Conservation (phyloP, 2,888 invertebrate species). For the Amphipyra berbera region DNA sequence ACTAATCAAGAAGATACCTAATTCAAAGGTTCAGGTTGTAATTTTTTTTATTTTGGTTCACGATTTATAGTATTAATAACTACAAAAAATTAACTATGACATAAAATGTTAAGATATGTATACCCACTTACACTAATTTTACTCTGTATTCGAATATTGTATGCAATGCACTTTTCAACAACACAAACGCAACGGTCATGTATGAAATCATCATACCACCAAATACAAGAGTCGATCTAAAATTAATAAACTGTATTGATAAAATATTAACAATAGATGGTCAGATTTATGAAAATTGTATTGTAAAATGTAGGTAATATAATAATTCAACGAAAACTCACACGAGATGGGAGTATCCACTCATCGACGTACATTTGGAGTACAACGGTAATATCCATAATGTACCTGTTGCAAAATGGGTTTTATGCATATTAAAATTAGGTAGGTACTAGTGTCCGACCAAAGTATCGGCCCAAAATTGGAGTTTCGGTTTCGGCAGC, state of each 20-base stretch:
- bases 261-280: background rate
- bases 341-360: conserved; percentile 77
- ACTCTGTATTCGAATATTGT: conserved; percentile 84
- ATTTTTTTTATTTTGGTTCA: too few species aligned
- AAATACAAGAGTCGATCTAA: conserved; percentile 77
- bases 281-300: background rate
- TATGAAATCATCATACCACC: conserved; percentile 79
- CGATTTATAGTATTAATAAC: too few species aligned
- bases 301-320: background rate
- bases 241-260: conserved; percentile 25
- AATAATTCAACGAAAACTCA: conserved; percentile 63
- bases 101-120: too few species aligned
- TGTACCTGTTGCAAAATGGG: conserved; percentile 67
- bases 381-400: conserved; percentile 84
- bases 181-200: conserved; percentile 72
- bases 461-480: too few species aligned
- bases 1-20: too few species aligned
- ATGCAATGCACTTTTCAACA: conserved; percentile 81
- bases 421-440: background rate
- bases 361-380: conserved; percentile 77
- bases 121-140: conserved; percentile 79
- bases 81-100: background rate
- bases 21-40: too few species aligned
- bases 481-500: too few species aligned
- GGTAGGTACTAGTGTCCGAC: too few species aligned